Evolutionary conservation across 1,140 invertebrate genomes (phyloP), one percentile per base, ranked within the genome.

Genomic region (Calosoma granatense): DNA sequence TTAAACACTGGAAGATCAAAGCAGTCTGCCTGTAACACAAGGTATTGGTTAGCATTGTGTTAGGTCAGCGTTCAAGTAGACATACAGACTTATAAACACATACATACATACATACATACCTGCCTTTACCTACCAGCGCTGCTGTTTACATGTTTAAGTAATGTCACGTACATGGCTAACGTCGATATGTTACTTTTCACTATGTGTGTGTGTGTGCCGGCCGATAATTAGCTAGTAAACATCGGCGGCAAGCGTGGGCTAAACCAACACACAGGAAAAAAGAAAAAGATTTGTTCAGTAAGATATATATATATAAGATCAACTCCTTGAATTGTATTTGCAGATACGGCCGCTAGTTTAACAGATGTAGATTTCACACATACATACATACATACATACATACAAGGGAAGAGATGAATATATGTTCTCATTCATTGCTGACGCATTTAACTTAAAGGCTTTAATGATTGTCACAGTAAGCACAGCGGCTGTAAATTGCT

Each of bases 361-460:
- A n/a, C 26, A 9, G 6, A 6, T 36, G 26, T 36, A 36, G 26
- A 36, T 14, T 51, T 20, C 17, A 4, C 17, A 51, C 19, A 51
- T 51, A 51, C 17, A 51, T 51, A 51, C n/a, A 36, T 36, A 36
- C n/a, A 36, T 36, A 36, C n/a, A 36, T 36, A 36, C n/a, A 36
- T 36, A 36, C n/a, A 36, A 9, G n/a, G 9, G n/a, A 15, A 51
- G 4, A 51, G 14, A 51, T 51, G 19, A 15, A 51, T 51, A 51
- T 51, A 51, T 51, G 19, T 51, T 4, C 17, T 15, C 19, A 51
- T 51, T 15, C 19, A 15, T 15, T 51, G 19, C 19, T 9, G 9
- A 36, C n/a, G n/a, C n/a, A 36, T 36, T 9, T 36, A 51, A 51
- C 14, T 9, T 51, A 17, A 51, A 51, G 30, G n/a, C 9, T 36